Evolutionary conservation across 2,113 vertebrate genomes (phyloP).

Genomic region (Terrapene triunguis): DNA sequence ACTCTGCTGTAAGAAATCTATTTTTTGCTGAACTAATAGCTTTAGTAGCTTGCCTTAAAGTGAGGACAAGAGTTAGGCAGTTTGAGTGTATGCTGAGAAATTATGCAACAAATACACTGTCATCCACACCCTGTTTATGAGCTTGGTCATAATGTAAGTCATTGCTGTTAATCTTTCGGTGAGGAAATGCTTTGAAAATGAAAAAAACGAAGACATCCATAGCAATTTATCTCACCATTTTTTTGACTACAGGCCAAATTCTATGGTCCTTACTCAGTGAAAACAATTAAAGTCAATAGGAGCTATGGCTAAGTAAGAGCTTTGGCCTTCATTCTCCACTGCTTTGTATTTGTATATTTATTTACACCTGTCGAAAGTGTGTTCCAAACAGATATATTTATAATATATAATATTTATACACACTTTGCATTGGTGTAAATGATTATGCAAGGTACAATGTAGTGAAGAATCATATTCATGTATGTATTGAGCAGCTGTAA

Average conservation of each 20-base stretch:
- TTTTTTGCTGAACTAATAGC: not conserved
- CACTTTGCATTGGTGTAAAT: not conserved
- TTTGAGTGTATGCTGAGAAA: not conserved
- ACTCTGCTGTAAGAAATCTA: not conserved
- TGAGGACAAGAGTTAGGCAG: not conserved
- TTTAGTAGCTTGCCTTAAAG: not conserved
- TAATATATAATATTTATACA: not conserved
- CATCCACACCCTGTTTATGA: not conserved
- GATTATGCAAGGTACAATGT: not conserved
- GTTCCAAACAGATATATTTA: slow-evolving; percentile 42
- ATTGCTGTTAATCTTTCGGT: not conserved
- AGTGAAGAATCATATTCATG: not conserved
- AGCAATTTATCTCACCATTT: slow-evolving; percentile 28
- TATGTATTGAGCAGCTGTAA: not conserved
- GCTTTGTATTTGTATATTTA: not conserved
- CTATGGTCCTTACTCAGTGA: not conserved
- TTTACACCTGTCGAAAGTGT: slow-evolving; percentile 1
- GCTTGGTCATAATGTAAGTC: not conserved
- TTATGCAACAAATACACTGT: not conserved
- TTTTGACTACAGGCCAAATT: not conserved
- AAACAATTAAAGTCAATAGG: not conserved
- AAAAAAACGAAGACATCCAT: not conserved
- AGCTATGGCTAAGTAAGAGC: not conserved
- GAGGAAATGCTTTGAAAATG: slow-evolving; percentile 42
- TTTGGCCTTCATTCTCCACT: not conserved